Evolutionary conservation across 2,888 invertebrate genomes (phyloP).

Genomic region (Leptinotarsa tumamoca): DNA sequence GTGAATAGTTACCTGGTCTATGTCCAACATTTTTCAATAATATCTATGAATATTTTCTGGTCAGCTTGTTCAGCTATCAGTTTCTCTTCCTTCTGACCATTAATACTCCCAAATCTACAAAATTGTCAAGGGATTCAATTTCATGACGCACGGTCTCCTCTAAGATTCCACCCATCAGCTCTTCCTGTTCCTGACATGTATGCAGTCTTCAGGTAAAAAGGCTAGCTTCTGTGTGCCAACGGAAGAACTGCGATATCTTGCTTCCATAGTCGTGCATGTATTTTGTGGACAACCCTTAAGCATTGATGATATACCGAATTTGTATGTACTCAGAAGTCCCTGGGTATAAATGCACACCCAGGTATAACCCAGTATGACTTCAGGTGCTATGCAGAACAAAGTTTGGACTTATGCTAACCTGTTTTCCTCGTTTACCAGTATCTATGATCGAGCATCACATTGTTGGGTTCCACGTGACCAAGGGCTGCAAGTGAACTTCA

Average conservation of each 20-base stretch:
- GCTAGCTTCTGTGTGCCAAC: slow-evolving; percentile 92
- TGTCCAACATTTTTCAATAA: slow-evolving; percentile 96
- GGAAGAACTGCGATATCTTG: slow-evolving; percentile 98
- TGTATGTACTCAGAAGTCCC: slow-evolving; percentile 99
- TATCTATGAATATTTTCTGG: slow-evolving; percentile 95
- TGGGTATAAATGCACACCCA: slow-evolving; percentile 99
- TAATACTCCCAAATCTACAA: slow-evolving; percentile 93
- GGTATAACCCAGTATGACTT: slow-evolving; percentile 97
- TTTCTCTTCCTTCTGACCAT: slow-evolving; percentile 97
- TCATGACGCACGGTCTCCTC: slow-evolving; percentile 99
- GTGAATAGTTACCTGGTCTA: slow-evolving; percentile 86
- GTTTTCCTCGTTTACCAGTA: slow-evolving; percentile 90
- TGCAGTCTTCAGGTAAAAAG: slow-evolving; percentile 88
- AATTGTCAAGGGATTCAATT: slow-evolving; percentile 92
- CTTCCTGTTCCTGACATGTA: slow-evolving; percentile 98
- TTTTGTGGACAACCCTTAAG: slow-evolving; percentile 92
- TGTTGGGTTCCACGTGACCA: slow-evolving; percentile 96
- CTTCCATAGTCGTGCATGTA: slow-evolving; percentile 97
- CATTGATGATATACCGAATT: slow-evolving; percentile 85
- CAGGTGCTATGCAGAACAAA: slow-evolving; percentile 97
- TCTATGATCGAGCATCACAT: slow-evolving; percentile 99
- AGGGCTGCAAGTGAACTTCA: slow-evolving; percentile 60
- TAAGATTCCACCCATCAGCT: slow-evolving; percentile 96
- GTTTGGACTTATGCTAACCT: slow-evolving; percentile 99
- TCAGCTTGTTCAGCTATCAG: slow-evolving; percentile 97